Evolutionary conservation across 2,797 vertebrate species (phyloP).

Genomic region (Tiaroga cobitis): DNA sequence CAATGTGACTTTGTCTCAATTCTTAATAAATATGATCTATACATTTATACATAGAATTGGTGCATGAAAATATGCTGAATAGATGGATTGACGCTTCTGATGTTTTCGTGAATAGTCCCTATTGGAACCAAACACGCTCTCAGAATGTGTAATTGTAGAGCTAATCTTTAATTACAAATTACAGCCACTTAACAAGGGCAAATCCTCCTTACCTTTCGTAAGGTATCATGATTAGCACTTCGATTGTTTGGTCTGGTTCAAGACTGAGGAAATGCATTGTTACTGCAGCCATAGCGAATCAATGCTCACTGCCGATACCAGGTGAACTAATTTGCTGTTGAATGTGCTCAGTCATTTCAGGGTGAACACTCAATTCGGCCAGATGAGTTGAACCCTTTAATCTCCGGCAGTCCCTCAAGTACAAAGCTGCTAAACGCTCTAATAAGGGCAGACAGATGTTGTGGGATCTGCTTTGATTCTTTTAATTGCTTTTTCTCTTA

Average conservation of each 20-base stretch:
- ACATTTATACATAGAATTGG: neutral
- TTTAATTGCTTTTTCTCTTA: slow-evolving; percentile 93
- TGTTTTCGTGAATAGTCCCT: neutral
- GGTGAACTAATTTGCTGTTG: slow-evolving; percentile 97
- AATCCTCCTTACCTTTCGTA: slow-evolving; percentile 29
- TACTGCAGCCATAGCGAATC: slow-evolving; percentile 84
- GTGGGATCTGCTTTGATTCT: slow-evolving; percentile 94
- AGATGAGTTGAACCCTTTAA: slow-evolving; percentile 99
- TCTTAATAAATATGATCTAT: no score
- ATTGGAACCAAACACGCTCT: neutral
- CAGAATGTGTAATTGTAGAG: neutral
- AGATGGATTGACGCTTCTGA: no score
- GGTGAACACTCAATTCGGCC: slow-evolving; percentile 92
- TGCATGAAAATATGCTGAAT: neutral
- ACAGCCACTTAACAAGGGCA: slow-evolving; percentile 33
- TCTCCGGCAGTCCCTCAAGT: slow-evolving; percentile 93
- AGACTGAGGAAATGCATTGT: slow-evolving; percentile 82
- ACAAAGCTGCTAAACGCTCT: slow-evolving; percentile 91
- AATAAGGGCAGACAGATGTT: slow-evolving; percentile 96
- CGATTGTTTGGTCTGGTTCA: slow-evolving; percentile 43
- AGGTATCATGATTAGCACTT: slow-evolving; percentile 47
- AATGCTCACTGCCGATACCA: slow-evolving; percentile 92
- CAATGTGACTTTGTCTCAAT: neutral
- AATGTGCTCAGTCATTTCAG: slow-evolving; percentile 91
- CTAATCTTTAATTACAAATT: neutral